A percentile compares a stretch with the other conserved stretches of the same genome.
Conservation (phyloP, 2,113 vertebrate genomes). For the Notiomystis cincta region DNA sequence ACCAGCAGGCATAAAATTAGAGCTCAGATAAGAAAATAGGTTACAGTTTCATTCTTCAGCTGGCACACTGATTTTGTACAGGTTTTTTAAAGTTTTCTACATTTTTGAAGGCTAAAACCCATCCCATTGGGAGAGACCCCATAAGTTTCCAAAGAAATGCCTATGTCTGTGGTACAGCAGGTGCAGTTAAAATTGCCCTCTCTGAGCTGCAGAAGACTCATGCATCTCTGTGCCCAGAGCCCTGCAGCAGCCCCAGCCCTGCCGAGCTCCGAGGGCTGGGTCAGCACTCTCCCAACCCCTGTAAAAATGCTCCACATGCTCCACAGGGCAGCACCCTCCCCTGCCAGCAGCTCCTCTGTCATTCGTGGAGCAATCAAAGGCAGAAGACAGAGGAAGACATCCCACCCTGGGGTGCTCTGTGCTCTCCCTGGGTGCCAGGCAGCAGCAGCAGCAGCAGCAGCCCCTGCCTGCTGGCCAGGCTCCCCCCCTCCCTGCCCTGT, state of each 20-base stretch:
- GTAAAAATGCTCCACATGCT: accelerated
- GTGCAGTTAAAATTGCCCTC: background rate
- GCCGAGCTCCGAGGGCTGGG: accelerated
- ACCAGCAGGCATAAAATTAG: constrained; percentile 38
- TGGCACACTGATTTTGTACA: background rate
- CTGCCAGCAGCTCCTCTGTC: background rate
- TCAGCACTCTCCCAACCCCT: background rate
- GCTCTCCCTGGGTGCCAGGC: accelerated
- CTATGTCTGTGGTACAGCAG: accelerated
- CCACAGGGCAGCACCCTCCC: background rate
- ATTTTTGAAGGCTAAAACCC: background rate
- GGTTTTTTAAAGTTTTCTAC: background rate
- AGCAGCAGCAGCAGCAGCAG: background rate
- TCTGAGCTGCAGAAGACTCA: background rate
- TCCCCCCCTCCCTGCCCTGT: background rate
- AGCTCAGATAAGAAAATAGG: background rate
- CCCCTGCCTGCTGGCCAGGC: background rate
- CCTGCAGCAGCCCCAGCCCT: accelerated
- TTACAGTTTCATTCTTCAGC: background rate
- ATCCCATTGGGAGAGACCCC: accelerated
- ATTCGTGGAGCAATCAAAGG: background rate
- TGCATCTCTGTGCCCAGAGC: background rate
- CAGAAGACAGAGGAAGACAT: background rate
- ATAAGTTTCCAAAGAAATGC: background rate
- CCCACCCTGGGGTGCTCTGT: accelerated